These are phyloP conservation scores for Orientallactaga sibirica DNA, from an alignment of 2,797 vertebrate species.

Conservation along the genomic window DNA sequence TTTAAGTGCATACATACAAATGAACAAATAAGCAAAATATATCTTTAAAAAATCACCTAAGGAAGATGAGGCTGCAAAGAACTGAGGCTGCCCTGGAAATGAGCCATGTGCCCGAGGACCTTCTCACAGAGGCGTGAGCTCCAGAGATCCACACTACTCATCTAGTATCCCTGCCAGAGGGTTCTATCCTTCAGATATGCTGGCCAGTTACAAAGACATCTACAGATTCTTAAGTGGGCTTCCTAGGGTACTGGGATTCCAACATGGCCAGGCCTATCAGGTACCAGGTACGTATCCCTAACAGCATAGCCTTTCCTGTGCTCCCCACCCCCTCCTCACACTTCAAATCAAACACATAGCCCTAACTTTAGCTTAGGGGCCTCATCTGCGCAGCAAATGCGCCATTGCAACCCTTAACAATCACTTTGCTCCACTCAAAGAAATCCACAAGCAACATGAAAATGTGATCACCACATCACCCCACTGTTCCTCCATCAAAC, in stretches of 20 bases:
- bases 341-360: neutral
- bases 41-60: neutral
- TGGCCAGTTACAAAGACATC: neutral
- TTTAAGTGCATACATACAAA: no score
- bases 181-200: neutral
- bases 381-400: neutral
- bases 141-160: neutral
- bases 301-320: neutral
- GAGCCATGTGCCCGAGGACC: neutral
- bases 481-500: neutral
- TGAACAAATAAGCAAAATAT: no score
- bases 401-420: neutral
- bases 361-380: conserved; percentile 32
- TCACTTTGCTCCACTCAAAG: neutral
- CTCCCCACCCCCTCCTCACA: no score
- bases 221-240: neutral
- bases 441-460: neutral
- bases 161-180: neutral
- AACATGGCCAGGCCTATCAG: neutral
- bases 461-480: neutral
- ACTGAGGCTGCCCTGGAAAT: neutral
- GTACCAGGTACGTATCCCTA: neutral
- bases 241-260: neutral
- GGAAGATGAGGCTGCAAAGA: neutral
- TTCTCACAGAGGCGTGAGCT: accelerated